These are phyloP conservation scores for Glyphotaelius pellucidus DNA, from an alignment of 2,888 invertebrate species.

Conservation along the genomic window DNA sequence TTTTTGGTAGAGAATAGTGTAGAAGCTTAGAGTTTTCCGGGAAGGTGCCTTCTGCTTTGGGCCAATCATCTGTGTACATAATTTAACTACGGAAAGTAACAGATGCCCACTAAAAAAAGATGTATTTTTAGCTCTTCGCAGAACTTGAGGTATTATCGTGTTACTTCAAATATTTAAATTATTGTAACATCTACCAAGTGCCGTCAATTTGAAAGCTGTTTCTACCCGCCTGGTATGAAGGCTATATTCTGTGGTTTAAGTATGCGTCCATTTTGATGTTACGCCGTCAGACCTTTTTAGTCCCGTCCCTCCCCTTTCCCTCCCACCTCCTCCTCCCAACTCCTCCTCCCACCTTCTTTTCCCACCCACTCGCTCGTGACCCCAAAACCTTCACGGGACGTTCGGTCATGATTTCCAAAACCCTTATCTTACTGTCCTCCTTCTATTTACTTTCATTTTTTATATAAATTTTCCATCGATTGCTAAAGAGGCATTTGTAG, in stretches of 20 bases:
- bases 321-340: background rate
- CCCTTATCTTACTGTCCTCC: slow-evolving; percentile 26
- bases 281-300: slow-evolving; percentile 45
- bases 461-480: background rate
- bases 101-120: no score
- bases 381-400: slow-evolving; percentile 39
- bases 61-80: no score
- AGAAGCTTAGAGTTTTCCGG: no score
- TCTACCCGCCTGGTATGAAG: background rate
- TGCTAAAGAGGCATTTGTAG: background rate
- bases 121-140: no score
- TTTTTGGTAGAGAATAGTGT: no score
- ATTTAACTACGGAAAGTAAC: no score
- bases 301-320: background rate
- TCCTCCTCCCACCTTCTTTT: background rate
- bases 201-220: slow-evolving; percentile 27
- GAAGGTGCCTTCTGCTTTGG: no score
- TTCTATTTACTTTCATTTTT: background rate
- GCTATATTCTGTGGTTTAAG: slow-evolving; percentile 30
- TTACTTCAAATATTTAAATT: background rate
- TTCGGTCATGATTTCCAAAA: slow-evolving; percentile 28
- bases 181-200: background rate
- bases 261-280: slow-evolving; percentile 45
- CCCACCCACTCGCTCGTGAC: slow-evolving; percentile 20
- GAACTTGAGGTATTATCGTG: no score